Base-by-base conservation (phyloP, 2,888 invertebrate species). In the Drosophila robusta region DNA sequence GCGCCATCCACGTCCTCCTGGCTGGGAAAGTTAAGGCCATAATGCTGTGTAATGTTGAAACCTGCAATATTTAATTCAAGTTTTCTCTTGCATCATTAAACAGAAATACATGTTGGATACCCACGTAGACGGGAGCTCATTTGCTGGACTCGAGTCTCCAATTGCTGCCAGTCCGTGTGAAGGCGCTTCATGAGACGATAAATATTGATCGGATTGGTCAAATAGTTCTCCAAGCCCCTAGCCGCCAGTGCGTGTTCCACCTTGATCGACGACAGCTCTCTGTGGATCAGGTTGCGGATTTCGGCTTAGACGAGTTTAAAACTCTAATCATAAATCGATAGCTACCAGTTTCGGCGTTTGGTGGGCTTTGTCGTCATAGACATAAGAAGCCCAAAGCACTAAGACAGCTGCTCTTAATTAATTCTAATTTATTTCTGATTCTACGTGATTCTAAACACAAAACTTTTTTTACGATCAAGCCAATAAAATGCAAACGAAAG, bases 1-100 rank as follows among this genome's bases (percentile, higher is more conserved):
- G 98, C 98, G 0, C 99, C 99, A 78, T 96, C 96, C 73, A 99
- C 93, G 92, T 99, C 99, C 91, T 99, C 99, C 72, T 96, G 94
- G 0, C 96, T 95, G 0, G 98, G 98, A 91, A 98, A 97, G 90
- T 96, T 96, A 70, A 84, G 51, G 3, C 55, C 81, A 50, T 93
- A 94, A 61, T 96, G 94, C 70, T 94, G 94, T 85, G 93, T 94
- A 5, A 96, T 95, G 78, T 95, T 94, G 88, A 96, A 95, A 64
- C 94, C 96, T 95, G 91, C 4, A n/a, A 50, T 11, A 29, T 52
- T 18, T 8, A 64, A 62, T 41, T 36, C 8, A 34, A 55, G 14
- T 50, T 47, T 14, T 5, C 34, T 49, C 29, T 44, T 12, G 24
- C 11, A 34, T 16, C 34, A 18, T 32, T 26, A 8, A 16, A 45